A percentile compares a stretch with the other conserved stretches of the same genome.
These are phyloP conservation scores for Oreochromis aureus DNA, from an alignment of 2,113 vertebrate genomes.

Conservation along the genomic window DNA sequence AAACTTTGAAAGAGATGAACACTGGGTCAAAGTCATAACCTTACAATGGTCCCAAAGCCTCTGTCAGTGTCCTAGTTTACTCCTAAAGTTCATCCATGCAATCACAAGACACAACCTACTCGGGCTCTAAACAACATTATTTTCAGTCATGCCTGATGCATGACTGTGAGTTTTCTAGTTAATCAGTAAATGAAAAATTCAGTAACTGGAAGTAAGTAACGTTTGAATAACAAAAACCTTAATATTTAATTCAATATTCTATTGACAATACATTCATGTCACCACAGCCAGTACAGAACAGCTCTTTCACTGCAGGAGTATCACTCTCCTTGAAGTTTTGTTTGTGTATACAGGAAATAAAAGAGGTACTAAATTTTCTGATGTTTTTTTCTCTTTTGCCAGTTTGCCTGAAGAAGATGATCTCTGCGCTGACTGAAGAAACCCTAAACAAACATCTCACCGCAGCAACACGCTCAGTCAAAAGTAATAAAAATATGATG, in stretches of 20 bases:
- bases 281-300: not conserved
- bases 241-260: not conserved
- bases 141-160: not conserved
- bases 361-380: not conserved
- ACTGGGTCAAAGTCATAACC: not conserved
- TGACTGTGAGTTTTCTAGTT: not conserved
- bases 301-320: not conserved
- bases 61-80: not conserved
- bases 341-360: not conserved
- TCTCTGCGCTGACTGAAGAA: not conserved
- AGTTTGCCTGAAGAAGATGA: not conserved
- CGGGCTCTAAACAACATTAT: not conserved
- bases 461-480: not conserved
- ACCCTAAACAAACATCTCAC: not conserved
- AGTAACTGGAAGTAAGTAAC: not conserved
- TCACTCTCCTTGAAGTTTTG: not conserved
- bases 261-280: not conserved
- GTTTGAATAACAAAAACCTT: not conserved
- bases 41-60: not conserved
- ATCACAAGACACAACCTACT: not conserved
- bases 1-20: not conserved
- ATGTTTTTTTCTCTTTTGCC: not conserved
- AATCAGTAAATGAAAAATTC: not conserved
- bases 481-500: not conserved
- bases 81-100: not conserved